Evolutionary conservation across 30 jellyfish, hydroid and myxozoan genomes (phyloP), one percentile per base, ranked within the genome.

Genomic region (Clytia hemisphaerica): DNA sequence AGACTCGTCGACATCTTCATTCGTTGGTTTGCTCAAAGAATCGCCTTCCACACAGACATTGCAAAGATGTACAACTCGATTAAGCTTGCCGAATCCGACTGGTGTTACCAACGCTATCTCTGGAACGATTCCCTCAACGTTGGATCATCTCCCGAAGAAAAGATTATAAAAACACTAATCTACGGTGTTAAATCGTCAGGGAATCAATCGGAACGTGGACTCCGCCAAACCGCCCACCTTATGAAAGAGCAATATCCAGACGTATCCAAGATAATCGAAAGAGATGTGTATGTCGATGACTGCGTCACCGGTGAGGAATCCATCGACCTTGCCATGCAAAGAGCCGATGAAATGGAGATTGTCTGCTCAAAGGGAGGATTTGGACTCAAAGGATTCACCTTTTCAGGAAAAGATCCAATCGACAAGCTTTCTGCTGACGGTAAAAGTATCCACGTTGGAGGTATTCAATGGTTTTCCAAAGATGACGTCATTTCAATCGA

Each of bases 81-180:
- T 7, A n/a, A n/a, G n/a, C n/a, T n/a, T n/a, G n/a, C n/a, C n/a
- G n/a, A n/a, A n/a, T n/a, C n/a, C n/a, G n/a, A 58, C 29, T 58
- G 72, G 72, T 24, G 58, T 19, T 58, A 3, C 58, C 72, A 24
- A 19, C 6, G 72, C 6, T 58, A 58, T 32, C 26, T 58, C 19
- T 58, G 72, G 72, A 45, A 58, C 14, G 58, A 58, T 9, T 45
- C 26, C 5, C 72, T 58, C 51, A 49, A 58, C 29, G 14, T 49
- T 6, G 58, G 37, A 10, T 22, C 26, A 19, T 22, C 31, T 24
- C 72, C 58, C 6, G 4, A 24, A 9, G 72, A 58, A 24, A 58
- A 58, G n/a, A n/a, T n/a, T n/a, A n/a, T n/a, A n/a, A n/a, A n/a
- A n/a, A n/a, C n/a, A n/a, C n/a, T n/a, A n/a, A 31, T 58, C 58